These are phyloP conservation scores for Scaptomyza parva DNA, from an alignment of 2,888 invertebrate species.

Conservation along the genomic window DNA sequence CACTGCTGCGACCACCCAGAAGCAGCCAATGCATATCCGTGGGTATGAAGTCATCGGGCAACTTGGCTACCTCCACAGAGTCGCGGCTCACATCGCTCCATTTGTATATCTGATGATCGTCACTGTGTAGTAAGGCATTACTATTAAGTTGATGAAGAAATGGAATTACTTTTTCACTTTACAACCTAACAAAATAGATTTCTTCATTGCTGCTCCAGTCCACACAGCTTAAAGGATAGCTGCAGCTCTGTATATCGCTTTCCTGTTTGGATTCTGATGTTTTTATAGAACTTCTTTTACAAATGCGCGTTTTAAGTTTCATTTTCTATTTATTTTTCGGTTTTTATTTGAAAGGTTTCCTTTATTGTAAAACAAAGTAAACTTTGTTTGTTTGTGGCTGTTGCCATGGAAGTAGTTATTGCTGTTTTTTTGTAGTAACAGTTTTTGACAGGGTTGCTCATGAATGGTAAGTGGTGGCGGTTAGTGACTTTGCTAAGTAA, in stretches of 20 bases:
- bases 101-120: conserved; percentile 94
- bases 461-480: not conserved
- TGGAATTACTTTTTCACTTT: not conserved
- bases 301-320: conserved; percentile 92
- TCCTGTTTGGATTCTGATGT: conserved; percentile 41
- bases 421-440: conserved; percentile 7
- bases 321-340: conserved; percentile 85
- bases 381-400: conserved; percentile 14
- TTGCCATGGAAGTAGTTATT: conserved; percentile 43
- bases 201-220: conserved; percentile 98
- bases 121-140: conserved; percentile 86
- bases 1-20: conserved; percentile 81
- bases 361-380: not conserved
- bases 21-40: conserved; percentile 95
- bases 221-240: conserved; percentile 93
- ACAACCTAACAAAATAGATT: conserved; percentile 95
- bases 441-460: conserved; percentile 36
- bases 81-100: conserved; percentile 95
- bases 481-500: conserved; percentile 30
- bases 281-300: conserved; percentile 89
- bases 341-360: not conserved
- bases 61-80: conserved; percentile 90
- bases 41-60: conserved; percentile 93
- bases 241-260: conserved; percentile 55
- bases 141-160: not conserved